A percentile compares a stretch with the other conserved stretches of the same genome.
phyloP scores from a whole-genome alignment of 2,888 invertebrate genomes.

The Scaeva pyrastri region DNA sequence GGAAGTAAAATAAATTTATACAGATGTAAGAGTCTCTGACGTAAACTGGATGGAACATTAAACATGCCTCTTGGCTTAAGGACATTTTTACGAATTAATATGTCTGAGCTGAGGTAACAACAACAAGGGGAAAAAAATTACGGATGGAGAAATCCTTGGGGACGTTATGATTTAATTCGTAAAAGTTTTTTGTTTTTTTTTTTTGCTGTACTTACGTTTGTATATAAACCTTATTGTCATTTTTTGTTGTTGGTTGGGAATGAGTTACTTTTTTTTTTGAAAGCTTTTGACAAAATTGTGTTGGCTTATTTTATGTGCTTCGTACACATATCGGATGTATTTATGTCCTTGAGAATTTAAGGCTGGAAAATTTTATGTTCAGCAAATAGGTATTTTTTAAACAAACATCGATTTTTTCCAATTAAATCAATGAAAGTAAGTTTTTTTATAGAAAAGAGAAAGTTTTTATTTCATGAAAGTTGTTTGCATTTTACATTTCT shows the following conservation, averaged over 20 bases:
- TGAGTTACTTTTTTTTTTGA: background rate
- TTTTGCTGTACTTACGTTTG: background rate
- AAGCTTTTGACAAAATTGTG: background rate
- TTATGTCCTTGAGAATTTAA: background rate
- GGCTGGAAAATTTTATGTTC: no score
- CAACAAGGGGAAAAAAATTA: background rate
- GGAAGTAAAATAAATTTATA: slow-evolving; percentile 4
- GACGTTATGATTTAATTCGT: background rate
- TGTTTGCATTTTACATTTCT: no score
- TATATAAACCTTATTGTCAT: background rate
- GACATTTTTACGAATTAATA: slow-evolving; percentile 11
- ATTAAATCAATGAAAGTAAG: no score
- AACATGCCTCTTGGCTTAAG: slow-evolving; percentile 9
- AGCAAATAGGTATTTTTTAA: no score
- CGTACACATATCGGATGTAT: background rate
- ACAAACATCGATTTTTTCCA: no score
- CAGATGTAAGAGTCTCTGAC: background rate
- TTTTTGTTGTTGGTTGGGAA: background rate
- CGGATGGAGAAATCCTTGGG: background rate
- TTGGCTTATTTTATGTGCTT: background rate
- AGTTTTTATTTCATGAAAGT: no score
- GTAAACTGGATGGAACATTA: slow-evolving; percentile 15
- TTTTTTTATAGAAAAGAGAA: no score
- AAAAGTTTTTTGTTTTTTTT: no score
- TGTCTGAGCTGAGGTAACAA: slow-evolving; percentile 4